phyloP scores from a whole-genome alignment of 2,888 invertebrate genomes.

The Brassicogethes aeneus region DNA sequence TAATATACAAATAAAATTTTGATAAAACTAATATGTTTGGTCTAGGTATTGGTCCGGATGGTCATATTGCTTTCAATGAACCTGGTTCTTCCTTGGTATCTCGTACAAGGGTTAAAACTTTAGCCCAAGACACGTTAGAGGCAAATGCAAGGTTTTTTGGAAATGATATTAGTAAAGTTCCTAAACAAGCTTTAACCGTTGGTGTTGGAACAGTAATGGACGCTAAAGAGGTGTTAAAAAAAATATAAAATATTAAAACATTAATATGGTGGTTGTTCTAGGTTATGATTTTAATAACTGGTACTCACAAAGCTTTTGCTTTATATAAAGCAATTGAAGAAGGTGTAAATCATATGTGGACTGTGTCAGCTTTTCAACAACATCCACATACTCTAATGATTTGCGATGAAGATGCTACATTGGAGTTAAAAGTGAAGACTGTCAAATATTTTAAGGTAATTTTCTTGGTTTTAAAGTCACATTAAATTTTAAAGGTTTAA shows the following conservation, averaged over 20 bases:
- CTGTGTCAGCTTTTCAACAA: constrained; percentile 96
- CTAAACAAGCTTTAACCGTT: constrained; percentile 91
- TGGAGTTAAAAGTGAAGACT: constrained; percentile 94
- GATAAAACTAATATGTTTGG: constrained; percentile 1
- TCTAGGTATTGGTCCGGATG: constrained; percentile 95
- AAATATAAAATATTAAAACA: neutral
- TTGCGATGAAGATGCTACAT: constrained; percentile 95
- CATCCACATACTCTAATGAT: constrained; percentile 88
- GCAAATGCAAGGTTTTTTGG: constrained; percentile 97
- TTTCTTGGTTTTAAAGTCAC: no score
- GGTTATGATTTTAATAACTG: constrained; percentile 97
- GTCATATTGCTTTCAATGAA: constrained; percentile 99
- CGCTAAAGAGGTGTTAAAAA: constrained; percentile 70
- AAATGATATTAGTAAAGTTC: constrained; percentile 89
- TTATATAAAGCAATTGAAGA: constrained; percentile 97
- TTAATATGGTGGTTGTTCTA: constrained; percentile 38
- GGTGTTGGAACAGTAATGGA: constrained; percentile 99
- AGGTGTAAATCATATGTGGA: constrained; percentile 99
- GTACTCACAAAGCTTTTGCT: constrained; percentile 92
- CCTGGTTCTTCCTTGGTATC: constrained; percentile 95
- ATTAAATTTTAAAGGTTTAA: neutral
- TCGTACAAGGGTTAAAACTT: constrained; percentile 90
- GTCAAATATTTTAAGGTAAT: constrained; percentile 86
- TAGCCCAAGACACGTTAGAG: constrained; percentile 92
- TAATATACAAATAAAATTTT: neutral